Evolutionary conservation across 2,888 invertebrate genomes (phyloP).

Genomic region (Fragum sueziense): DNA sequence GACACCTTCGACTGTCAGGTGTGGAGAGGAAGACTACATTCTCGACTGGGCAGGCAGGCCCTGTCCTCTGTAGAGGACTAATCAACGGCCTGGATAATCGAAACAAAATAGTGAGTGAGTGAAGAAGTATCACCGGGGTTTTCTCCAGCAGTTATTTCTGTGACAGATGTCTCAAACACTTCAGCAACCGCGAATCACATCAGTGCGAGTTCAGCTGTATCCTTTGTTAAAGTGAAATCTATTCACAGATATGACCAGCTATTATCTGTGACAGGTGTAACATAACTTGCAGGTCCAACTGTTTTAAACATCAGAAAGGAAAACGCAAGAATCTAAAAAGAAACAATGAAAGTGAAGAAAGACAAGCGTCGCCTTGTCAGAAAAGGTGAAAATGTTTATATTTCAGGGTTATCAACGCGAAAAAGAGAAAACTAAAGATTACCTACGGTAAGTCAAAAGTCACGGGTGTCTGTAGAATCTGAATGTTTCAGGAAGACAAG

Average conservation of each 20-base stretch:
- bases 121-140: constrained; percentile 25
- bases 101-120: too few relatives aligned
- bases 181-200: constrained; percentile 18
- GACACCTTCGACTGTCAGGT: too few relatives aligned
- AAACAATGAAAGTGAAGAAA: constrained; percentile 12
- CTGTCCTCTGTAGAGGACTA: too few relatives aligned
- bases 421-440: background rate
- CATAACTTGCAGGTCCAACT: constrained; percentile 10
- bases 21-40: too few relatives aligned
- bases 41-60: too few relatives aligned
- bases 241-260: background rate
- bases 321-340: background rate
- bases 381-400: constrained; percentile 21
- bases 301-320: background rate
- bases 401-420: background rate
- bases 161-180: constrained; percentile 16
- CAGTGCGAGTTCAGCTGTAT: constrained; percentile 25
- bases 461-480: too few relatives aligned
- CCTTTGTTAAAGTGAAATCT: constrained; percentile 21
- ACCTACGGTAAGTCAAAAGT: too few relatives aligned
- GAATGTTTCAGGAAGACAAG: too few relatives aligned
- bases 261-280: constrained; percentile 5
- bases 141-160: constrained; percentile 32
- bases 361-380: background rate
- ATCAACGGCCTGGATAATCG: too few relatives aligned